Evolutionary conservation across 2,113 vertebrate species (phyloP), one percentile per base, ranked within the genome.

Genomic region (Platichthys stellatus): DNA sequence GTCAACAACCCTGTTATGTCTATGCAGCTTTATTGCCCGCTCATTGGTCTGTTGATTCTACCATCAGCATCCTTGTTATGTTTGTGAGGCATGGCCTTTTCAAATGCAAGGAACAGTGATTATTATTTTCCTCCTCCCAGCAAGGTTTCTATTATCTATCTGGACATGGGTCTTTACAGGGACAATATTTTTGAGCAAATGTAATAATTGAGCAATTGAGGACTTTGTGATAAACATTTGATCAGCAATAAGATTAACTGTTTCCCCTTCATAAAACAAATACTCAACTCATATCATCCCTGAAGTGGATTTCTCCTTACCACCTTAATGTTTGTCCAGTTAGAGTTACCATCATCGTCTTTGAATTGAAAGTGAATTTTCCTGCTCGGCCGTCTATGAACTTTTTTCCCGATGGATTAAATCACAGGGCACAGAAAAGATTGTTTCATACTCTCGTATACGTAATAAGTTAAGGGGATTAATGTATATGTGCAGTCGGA

Each of bases 21-120:
- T 43, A 3, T 43, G 40, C 40, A 43, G 12, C 40, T 43, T 43
- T 43, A 43, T 12, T 43, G 40, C 72, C 70, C 57, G 58, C 65
- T 87, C 84, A 87, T 63, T 80, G 83, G 63, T 69, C 80, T 85
- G 77, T 72, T 11, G 49, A 40, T 57, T 47, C 67, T 40, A 58
- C 74, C 69, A 84, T 86, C 81, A 86, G 57, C 70, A 74, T 80
- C 75, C 88, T 82, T 85, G 86, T 91, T 88, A 81, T 86, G 72
- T 90, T 90, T 86, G 83, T 89, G 85, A 89, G 74, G 45, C 85
- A 90, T 84, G 71, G 78, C 81, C 69, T 76, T 76, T 64, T 79
- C 68, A 68, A 86, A 80, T 78, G 84, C 15, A 61, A 83, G 88
- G 75, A 78, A 84, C 80, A 88, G 78, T 85, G 82, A 84, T 85